Base-by-base conservation (phyloP, 2,888 invertebrate species). In the Caenorhabditis uteleia region DNA sequence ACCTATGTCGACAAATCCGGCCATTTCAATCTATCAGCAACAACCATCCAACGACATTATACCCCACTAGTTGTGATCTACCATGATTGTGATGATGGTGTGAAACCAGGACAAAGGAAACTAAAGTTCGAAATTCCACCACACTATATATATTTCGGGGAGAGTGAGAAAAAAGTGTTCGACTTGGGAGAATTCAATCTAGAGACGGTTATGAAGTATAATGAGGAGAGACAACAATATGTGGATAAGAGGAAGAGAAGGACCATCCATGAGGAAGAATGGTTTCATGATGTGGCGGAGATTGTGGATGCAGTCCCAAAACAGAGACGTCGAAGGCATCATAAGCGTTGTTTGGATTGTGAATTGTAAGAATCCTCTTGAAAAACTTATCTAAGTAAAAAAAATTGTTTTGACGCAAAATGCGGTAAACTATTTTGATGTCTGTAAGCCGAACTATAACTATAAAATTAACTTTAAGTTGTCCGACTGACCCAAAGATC, bases 61-160 rank as follows among this genome's bases (percentile, higher is more conserved):
- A 48, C 46, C 0, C 65, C 65, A 14, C 29, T 54, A 27, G 46
- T 65, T 6, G 54, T 31, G 3, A 42, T 70, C 20, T 67, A 57
- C 49, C 73, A 73, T 26, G 73, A 73, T 33, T 73, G 70, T 50
- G 59, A 70, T 36, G 74, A 74, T 53, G 74, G 74, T 14, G 58
- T 72, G 20, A 74, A 74, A 54, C 57, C 72, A 8, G 71, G 74
- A 34, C 62, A 61, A 34, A 43, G 74, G 12, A 70, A 70, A 42
- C 44, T 68, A 10, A 72, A 68, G 33, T 72, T 74, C 40, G 44
- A 64, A 36, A 40, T 74, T 27, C 70, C 71, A 4, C 60, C 60
- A 10, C 44, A 53, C 16, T 74, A 74, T 46, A 50, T 71, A 18
- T 43, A 43, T 3, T 46, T 36, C 8, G 70, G 39, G 3, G n/a